Percentiles rank a stretch among this genome's conserved stretches.
Conservation (phyloP, 2,888 invertebrate genomes). For the Pomacea canaliculata region DNA sequence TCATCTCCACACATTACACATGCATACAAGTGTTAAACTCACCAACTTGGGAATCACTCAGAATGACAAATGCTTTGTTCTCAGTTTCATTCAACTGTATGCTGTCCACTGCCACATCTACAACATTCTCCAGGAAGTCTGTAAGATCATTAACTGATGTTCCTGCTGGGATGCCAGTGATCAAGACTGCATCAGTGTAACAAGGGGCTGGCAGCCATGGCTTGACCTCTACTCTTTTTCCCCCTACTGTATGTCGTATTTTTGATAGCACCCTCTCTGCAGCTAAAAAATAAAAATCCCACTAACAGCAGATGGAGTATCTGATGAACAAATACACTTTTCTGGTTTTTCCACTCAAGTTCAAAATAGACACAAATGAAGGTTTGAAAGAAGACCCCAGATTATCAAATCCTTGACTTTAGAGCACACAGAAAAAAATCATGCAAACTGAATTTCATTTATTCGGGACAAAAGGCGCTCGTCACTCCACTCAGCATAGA, state of each 20-base stretch:
- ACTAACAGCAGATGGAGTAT: no score
- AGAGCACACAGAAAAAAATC: no score
- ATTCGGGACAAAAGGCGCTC: no score
- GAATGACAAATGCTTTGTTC: neutral
- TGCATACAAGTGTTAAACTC: neutral
- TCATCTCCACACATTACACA: no score
- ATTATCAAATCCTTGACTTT: no score
- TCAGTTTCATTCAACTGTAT: neutral
- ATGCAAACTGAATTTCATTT: no score
- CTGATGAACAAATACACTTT: no score
- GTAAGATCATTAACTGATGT: neutral
- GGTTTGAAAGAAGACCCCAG: no score
- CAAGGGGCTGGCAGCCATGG: neutral
- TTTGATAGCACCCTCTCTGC: neutral
- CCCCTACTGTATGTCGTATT: neutral
- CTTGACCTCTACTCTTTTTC: neutral
- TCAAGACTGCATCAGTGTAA: constrained; percentile 1
- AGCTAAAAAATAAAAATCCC: neutral
- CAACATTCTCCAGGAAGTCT: constrained; percentile 11
- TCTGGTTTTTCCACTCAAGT: no score
- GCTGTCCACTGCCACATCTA: neutral
- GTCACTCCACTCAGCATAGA: no score
- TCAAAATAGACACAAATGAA: no score
- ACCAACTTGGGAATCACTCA: neutral
- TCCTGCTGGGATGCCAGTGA: neutral